Evolutionary conservation across 2,113 vertebrate species (phyloP).

Genomic region (Platichthys stellatus): DNA sequence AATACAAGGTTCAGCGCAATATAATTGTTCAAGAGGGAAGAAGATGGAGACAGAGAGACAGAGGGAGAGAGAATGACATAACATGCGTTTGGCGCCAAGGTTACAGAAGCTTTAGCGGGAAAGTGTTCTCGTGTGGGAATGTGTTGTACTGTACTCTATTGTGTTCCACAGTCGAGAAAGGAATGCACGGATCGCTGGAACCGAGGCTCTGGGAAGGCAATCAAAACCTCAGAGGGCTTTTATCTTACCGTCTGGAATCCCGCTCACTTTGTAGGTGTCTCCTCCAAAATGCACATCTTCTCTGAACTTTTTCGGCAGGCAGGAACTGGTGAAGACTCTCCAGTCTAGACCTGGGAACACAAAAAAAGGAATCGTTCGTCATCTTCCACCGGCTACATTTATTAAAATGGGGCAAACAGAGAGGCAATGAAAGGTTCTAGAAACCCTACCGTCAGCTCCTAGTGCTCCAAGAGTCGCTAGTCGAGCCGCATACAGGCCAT

Average conservation of each 20-base stretch:
- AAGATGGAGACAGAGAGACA: slow-evolving; percentile 15
- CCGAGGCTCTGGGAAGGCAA: slow-evolving; percentile 51
- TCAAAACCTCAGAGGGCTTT: slow-evolving; percentile 65
- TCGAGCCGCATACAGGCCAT: slow-evolving; percentile 93
- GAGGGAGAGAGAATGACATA: slow-evolving; percentile 67
- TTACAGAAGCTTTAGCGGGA: slow-evolving; percentile 45
- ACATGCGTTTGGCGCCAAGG: slow-evolving; percentile 73
- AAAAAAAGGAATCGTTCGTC: slow-evolving; percentile 23
- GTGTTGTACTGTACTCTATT: slow-evolving; percentile 66
- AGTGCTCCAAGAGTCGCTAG: slow-evolving; percentile 92
- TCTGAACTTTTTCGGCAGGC: slow-evolving; percentile 91
- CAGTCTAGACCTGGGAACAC: slow-evolving; percentile 78
- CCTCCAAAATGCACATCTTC: slow-evolving; percentile 93
- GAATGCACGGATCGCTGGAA: slow-evolving; percentile 58
- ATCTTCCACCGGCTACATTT: not conserved
- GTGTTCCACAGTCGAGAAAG: slow-evolving; percentile 40
- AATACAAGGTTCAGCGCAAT: slow-evolving; percentile 78
- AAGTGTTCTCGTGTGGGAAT: slow-evolving; percentile 63
- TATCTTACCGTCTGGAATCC: slow-evolving; percentile 90
- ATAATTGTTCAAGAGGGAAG: slow-evolving; percentile 74
- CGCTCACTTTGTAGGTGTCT: slow-evolving; percentile 91
- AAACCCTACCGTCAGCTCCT: slow-evolving; percentile 86
- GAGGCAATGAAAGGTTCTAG: not conserved
- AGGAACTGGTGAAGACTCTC: slow-evolving; percentile 89
- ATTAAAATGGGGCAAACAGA: not conserved